A percentile compares a stretch with the other conserved stretches of the same genome.
phyloP scores from a whole-genome alignment of 2,113 vertebrate species.

The Oreochromis niloticus region DNA sequence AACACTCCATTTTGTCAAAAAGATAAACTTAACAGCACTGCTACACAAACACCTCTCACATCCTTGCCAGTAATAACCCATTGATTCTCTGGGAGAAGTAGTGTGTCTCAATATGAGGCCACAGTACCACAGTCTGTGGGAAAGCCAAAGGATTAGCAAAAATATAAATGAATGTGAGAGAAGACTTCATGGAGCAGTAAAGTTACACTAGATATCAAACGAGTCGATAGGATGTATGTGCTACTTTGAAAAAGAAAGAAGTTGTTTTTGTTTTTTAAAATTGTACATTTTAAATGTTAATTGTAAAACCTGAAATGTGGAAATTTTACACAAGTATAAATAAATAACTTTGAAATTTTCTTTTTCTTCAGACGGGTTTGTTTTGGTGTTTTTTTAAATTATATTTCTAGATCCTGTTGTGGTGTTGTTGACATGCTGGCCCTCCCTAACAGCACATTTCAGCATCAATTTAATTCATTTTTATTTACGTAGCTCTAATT shows the following conservation, averaged over 20 bases:
- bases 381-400: rapidly evolving
- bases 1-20: not conserved
- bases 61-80: not conserved
- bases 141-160: not conserved
- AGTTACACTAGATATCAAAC: not conserved
- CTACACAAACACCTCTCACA: not conserved
- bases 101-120: not conserved
- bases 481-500: not conserved
- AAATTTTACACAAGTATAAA: not conserved
- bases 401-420: not conserved
- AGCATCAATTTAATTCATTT: not conserved
- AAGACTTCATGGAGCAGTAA: not conserved
- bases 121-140: not conserved
- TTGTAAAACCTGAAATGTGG: not conserved
- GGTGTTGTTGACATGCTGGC: not conserved
- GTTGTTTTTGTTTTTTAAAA: not conserved
- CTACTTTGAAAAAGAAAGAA: rapidly evolving
- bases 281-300: not conserved
- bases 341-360: rapidly evolving
- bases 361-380: not conserved
- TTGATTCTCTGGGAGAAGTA: not conserved
- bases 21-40: not conserved
- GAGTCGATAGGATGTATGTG: not conserved
- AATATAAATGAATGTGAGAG: not conserved
- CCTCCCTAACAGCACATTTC: not conserved